Evolutionary conservation across 1,140 invertebrate species (phyloP).

Genomic region (Drosophila eugracilis): DNA sequence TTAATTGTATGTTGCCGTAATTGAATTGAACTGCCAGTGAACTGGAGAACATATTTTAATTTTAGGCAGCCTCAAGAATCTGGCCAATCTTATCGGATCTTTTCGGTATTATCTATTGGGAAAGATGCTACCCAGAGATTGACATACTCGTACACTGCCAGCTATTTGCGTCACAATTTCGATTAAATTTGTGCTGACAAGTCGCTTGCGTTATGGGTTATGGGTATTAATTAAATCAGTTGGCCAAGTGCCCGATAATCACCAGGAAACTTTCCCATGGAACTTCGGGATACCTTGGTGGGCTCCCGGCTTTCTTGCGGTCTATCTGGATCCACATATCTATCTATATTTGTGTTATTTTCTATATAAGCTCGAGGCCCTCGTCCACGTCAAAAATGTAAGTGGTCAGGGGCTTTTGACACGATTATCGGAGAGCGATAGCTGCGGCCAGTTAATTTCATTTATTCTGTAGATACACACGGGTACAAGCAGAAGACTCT

Average conservation of each 20-base stretch:
- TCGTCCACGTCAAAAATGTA: slow-evolving; percentile 39
- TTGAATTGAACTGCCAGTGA: slow-evolving; percentile 64
- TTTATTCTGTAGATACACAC: slow-evolving; percentile 58
- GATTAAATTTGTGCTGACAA: slow-evolving; percentile 52
- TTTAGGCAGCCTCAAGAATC: slow-evolving; percentile 21
- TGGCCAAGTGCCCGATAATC: slow-evolving; percentile 33
- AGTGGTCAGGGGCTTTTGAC: slow-evolving; percentile 58
- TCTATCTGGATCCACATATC: slow-evolving; percentile 28
- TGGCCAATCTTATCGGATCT: slow-evolving; percentile 57
- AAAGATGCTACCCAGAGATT: slow-evolving; percentile 63
- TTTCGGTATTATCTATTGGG: slow-evolving; percentile 38
- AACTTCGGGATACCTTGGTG: background rate
- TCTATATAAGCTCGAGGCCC: slow-evolving; percentile 17
- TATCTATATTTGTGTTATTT: slow-evolving; percentile 25
- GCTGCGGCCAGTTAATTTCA: slow-evolving; percentile 64
- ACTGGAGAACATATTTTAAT: slow-evolving; percentile 70
- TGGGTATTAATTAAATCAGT: slow-evolving; percentile 81
- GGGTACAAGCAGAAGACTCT: slow-evolving; percentile 38
- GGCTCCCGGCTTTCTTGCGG: background rate
- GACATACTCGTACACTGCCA: slow-evolving; percentile 5
- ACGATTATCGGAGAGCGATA: slow-evolving; percentile 68
- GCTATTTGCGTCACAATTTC: slow-evolving; percentile 64
- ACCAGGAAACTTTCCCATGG: slow-evolving; percentile 2
- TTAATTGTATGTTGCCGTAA: slow-evolving; percentile 68
- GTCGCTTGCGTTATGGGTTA: slow-evolving; percentile 74